phyloP scores from a whole-genome alignment of 2,113 vertebrate species.

The Scomber scombrus region DNA sequence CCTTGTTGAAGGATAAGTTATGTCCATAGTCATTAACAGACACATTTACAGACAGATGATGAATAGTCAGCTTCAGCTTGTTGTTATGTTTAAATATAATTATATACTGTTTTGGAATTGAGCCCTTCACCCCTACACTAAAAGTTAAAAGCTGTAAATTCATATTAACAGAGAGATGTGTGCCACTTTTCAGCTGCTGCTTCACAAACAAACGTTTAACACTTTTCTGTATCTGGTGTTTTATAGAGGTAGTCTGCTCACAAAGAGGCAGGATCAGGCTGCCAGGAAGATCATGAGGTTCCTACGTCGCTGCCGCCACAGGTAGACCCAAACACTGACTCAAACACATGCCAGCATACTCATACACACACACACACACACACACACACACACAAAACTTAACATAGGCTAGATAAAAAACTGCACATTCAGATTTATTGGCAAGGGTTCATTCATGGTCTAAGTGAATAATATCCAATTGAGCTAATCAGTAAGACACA shows the following conservation, averaged over 20 bases:
- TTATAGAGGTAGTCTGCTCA: slow-evolving; percentile 94
- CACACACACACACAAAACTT: neutral
- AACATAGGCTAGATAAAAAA: slow-evolving; percentile 14
- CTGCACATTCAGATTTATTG: slow-evolving; percentile 10
- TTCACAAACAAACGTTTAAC: neutral
- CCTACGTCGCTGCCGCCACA: slow-evolving; percentile 98
- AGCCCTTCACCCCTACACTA: slow-evolving; percentile 15
- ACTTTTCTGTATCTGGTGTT: slow-evolving; percentile 59
- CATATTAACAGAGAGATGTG: neutral
- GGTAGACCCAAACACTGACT: slow-evolving; percentile 82
- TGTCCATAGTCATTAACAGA: neutral
- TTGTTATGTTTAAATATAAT: neutral
- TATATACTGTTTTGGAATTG: slow-evolving; percentile 11
- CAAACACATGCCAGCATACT: neutral
- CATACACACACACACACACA: slow-evolving; percentile 7
- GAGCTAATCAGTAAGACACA: slow-evolving; percentile 48
- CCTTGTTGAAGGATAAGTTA: slow-evolving; percentile 12
- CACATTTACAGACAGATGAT: neutral
- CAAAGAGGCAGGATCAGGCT: slow-evolving; percentile 99
- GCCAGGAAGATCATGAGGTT: slow-evolving; percentile 99
- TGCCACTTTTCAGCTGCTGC: neutral
- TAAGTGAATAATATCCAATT: slow-evolving; percentile 4
- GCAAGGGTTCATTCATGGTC: neutral
- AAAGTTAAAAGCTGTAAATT: neutral
- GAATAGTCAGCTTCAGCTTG: neutral